Percentiles rank a stretch among this genome's conserved stretches.
phyloP scores from a whole-genome alignment of 2,113 vertebrate species.

The Scortum barcoo region DNA sequence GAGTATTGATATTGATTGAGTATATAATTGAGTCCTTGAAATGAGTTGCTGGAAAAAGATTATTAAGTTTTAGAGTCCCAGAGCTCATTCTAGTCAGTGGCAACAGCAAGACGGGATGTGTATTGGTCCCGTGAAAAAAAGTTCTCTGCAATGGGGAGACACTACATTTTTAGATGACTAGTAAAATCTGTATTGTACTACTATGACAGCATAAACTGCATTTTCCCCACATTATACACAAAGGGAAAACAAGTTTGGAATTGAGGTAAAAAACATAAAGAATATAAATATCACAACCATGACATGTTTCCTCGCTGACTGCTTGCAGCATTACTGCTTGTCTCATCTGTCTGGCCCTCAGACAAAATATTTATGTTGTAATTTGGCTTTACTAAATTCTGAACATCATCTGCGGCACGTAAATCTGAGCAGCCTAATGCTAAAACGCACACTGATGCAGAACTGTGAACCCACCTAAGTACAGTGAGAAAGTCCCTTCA shows the following conservation, averaged over 20 bases:
- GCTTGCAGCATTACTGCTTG: conserved; percentile 1
- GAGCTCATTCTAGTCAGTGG: conserved; percentile 25
- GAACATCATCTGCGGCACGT: conserved; percentile 23
- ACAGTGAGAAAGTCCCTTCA: conserved; percentile 21
- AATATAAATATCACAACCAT: conserved; percentile 42
- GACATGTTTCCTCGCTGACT: neutral
- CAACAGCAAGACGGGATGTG: conserved; percentile 16
- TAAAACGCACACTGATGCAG: conserved; percentile 16
- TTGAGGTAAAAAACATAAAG: conserved; percentile 54
- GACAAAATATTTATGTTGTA: conserved; percentile 17
- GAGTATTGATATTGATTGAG: too few relatives aligned
- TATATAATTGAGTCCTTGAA: conserved; percentile 50
- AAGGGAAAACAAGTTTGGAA: conserved; percentile 25
- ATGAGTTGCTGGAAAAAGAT: conserved; percentile 13
- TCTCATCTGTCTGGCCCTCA: conserved; percentile 15
- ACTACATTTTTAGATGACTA: conserved; percentile 18
- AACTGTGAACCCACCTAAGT: conserved; percentile 29
- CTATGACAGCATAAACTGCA: conserved; percentile 9
- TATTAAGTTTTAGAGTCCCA: conserved; percentile 19
- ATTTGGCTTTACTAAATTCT: conserved; percentile 37
- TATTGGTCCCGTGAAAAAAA: conserved; percentile 6
- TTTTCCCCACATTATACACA: conserved; percentile 13
- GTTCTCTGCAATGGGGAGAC: conserved; percentile 1
- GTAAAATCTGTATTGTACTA: conserved; percentile 32
- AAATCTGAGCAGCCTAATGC: conserved; percentile 20